phyloP scores from a whole-genome alignment of 2,113 vertebrate genomes.

The Gracilinanus agilis region DNA sequence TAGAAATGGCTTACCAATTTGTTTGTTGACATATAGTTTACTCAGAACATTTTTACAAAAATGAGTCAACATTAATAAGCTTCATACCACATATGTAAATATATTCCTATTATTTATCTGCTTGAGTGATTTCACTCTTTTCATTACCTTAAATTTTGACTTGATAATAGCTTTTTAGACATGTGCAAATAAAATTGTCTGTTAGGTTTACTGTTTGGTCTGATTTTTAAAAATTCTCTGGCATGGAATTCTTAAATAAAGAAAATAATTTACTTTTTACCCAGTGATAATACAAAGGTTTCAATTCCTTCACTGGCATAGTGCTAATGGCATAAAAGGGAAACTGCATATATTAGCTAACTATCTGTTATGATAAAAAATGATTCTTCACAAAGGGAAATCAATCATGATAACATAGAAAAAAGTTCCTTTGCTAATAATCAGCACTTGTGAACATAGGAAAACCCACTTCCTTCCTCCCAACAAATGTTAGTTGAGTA shows the following conservation, averaged over 20 bases:
- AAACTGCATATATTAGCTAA: background rate
- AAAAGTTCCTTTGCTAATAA: conserved; percentile 21
- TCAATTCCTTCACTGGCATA: background rate
- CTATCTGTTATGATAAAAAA: conserved; percentile 15
- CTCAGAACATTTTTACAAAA: conserved; percentile 32
- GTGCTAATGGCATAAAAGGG: conserved; percentile 15
- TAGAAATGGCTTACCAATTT: background rate
- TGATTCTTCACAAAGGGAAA: conserved; percentile 33
- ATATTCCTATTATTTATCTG: background rate
- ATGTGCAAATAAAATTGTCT: background rate
- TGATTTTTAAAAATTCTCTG: conserved; percentile 9
- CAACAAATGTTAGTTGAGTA: background rate
- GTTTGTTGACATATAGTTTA: conserved; percentile 1
- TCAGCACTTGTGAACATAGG: background rate
- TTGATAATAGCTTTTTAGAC: background rate
- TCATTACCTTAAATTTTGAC: background rate
- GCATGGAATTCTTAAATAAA: conserved; percentile 15
- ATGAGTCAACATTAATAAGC: background rate
- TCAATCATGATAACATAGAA: conserved; percentile 20
- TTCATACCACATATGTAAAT: background rate
- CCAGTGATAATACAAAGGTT: conserved; percentile 3
- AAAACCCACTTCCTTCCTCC: conserved; percentile 19
- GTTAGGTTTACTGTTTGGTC: background rate
- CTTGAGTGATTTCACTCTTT: background rate
- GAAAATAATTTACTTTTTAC: conserved; percentile 13